phyloP scores from a whole-genome alignment of 35 echinoderm and acorn worm genomes.

The Lytechinus pictus region DNA sequence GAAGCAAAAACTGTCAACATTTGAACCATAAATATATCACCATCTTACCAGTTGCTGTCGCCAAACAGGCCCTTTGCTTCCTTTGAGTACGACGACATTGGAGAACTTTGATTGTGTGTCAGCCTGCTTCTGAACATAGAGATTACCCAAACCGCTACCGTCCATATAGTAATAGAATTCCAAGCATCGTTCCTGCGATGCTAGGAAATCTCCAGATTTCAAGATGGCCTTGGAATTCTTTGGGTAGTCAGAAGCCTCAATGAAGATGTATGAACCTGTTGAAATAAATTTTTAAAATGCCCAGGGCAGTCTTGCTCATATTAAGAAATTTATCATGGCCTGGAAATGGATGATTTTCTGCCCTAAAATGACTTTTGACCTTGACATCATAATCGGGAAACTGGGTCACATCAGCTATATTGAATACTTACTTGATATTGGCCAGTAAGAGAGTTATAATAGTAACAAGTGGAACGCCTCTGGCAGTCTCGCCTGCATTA shows the following conservation, averaged over 20 bases:
- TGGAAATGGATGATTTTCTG: no score
- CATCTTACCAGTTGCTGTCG: slow-evolving; percentile 57
- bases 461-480: no score
- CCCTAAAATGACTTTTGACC: no score
- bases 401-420: no score
- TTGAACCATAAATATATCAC: no score
- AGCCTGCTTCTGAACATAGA: slow-evolving; percentile 59
- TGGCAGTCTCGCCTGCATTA: no score
- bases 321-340: no score
- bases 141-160: slow-evolving; percentile 60
- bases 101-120: slow-evolving; percentile 44
- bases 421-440: no score
- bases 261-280: slow-evolving; percentile 74
- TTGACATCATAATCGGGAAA: no score
- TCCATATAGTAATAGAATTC: slow-evolving; percentile 95
- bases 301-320: no score
- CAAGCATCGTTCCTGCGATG: slow-evolving; percentile 58
- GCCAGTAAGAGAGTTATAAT: no score
- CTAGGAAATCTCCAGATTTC: slow-evolving; percentile 71
- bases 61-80: slow-evolving; percentile 75
- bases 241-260: slow-evolving; percentile 64
- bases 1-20: no score
- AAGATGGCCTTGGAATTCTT: slow-evolving; percentile 65
- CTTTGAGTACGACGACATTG: slow-evolving; percentile 3
- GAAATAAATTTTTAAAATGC: background rate